These are phyloP conservation scores for Catharus minimus DNA, from an alignment of 2,113 vertebrate genomes.

Conservation along the genomic window DNA sequence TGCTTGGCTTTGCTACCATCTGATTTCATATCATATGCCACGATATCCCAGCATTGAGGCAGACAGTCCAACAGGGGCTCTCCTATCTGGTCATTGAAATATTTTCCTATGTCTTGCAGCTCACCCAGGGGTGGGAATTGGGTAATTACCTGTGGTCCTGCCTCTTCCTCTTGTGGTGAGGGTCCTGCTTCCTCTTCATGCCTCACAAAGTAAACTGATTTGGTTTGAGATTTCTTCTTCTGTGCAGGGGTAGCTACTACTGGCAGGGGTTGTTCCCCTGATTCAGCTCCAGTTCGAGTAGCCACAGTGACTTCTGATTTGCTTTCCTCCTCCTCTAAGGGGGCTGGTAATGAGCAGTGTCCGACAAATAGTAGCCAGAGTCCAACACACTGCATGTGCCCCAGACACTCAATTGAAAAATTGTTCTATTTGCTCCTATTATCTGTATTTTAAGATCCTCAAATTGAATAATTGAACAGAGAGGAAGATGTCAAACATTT, in stretches of 20 bases:
- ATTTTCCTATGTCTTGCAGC: background rate
- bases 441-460: background rate
- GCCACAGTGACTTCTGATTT: background rate
- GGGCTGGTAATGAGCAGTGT: background rate
- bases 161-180: background rate
- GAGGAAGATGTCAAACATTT: background rate
- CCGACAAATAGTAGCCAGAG: background rate
- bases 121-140: background rate
- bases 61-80: background rate
- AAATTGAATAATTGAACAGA: background rate
- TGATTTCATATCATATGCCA: background rate
- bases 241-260: background rate
- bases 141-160: background rate
- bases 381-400: background rate
- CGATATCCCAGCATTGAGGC: background rate
- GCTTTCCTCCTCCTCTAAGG: too few relatives aligned
- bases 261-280: background rate
- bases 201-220: background rate
- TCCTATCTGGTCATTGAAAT: background rate
- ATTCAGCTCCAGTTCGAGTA: background rate
- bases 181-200: background rate
- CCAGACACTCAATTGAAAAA: background rate
- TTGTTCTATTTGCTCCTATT: background rate
- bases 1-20: background rate
- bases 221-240: background rate